These are phyloP conservation scores for Silurus meridionalis DNA, from an alignment of 2,113 vertebrate genomes.

Conservation along the genomic window DNA sequence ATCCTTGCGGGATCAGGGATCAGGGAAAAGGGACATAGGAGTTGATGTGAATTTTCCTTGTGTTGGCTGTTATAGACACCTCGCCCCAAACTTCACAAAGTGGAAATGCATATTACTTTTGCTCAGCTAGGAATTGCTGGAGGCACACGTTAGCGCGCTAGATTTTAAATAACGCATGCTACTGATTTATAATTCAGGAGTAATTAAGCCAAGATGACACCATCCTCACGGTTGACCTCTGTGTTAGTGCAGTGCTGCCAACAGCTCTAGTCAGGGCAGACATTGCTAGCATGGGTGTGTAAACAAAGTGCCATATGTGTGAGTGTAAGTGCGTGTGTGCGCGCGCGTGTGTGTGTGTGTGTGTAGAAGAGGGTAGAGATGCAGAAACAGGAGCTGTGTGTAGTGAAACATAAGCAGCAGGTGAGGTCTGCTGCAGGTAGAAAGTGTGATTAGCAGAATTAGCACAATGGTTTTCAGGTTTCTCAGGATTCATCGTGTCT, in stretches of 20 bases:
- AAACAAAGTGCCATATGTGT: constrained; percentile 35
- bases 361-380: constrained; percentile 32
- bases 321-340: constrained; percentile 29
- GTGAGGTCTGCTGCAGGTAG: constrained; percentile 3
- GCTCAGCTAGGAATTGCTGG: neutral
- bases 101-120: neutral
- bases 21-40: constrained; percentile 58
- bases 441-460: constrained; percentile 35
- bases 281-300: constrained; percentile 40
- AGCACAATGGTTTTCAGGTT: neutral
- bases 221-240: neutral
- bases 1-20: constrained; percentile 66
- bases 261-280: constrained; percentile 26
- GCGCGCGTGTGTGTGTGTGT: constrained; percentile 25
- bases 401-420: constrained; percentile 47
- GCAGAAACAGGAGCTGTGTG: constrained; percentile 32
- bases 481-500: neutral
- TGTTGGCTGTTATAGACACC: constrained; percentile 26
- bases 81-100: neutral
- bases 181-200: constrained; percentile 27
- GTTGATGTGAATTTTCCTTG: constrained; percentile 69
- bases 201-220: constrained; percentile 10
- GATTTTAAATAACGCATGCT: neutral
- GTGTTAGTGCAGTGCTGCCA: constrained; percentile 35
- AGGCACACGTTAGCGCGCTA: neutral